A percentile compares a stretch with the other conserved stretches of the same genome.
Evolutionary conservation across 1,140 invertebrate species (phyloP).

Genomic region (Bombus consobrinus): DNA sequence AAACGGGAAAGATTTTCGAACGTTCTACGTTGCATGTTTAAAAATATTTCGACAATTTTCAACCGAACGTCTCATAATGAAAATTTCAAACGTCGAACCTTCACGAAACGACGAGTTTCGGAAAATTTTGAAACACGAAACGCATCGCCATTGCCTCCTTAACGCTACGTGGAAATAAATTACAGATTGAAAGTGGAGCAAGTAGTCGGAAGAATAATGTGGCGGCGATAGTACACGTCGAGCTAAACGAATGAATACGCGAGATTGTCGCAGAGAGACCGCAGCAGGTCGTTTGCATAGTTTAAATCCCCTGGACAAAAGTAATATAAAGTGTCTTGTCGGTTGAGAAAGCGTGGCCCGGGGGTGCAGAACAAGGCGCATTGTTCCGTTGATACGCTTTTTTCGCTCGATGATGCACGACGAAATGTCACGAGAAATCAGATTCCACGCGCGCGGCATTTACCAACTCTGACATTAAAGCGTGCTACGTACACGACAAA

Average conservation of each 20-base stretch:
- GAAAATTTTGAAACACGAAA: no score
- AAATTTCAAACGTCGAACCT: no score
- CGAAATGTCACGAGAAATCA: slow-evolving; percentile 26
- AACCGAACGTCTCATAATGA: no score
- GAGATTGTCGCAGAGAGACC: not conserved
- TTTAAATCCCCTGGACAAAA: slow-evolving; percentile 9
- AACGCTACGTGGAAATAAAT: not conserved
- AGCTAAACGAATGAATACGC: not conserved
- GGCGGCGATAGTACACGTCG: no score
- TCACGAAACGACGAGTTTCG: no score
- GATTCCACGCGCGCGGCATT: not conserved
- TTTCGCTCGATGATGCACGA: slow-evolving; percentile 5
- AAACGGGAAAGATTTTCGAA: no score
- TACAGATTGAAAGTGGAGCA: no score
- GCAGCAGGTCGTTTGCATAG: not conserved
- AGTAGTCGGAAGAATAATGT: no score
- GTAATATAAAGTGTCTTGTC: not conserved
- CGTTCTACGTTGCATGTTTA: no score
- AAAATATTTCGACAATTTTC: no score
- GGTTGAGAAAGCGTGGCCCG: not conserved
- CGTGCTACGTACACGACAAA: not conserved
- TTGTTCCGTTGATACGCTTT: slow-evolving; percentile 9
- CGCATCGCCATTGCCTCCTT: no score
- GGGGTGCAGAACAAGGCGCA: not conserved
- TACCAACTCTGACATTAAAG: not conserved